Evolutionary conservation across 2,113 vertebrate genomes (phyloP).

Genomic region (Callocephalon fimbriatum): DNA sequence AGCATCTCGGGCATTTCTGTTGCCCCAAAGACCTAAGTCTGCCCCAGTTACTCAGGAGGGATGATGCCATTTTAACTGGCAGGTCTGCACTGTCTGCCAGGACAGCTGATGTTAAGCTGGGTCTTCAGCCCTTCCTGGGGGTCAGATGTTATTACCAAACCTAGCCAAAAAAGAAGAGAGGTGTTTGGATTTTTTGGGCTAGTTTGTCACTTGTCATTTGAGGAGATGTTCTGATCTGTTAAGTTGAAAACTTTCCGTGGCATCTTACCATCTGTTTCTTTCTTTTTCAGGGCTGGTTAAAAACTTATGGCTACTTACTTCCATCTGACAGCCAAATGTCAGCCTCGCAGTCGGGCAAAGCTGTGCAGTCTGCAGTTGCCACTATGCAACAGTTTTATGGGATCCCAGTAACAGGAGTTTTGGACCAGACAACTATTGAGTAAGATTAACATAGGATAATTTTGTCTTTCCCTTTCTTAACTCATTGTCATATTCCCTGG

Average conservation of each 20-base stretch:
- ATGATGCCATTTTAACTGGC: background rate
- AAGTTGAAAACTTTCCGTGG: background rate
- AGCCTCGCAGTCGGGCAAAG: constrained; percentile 84
- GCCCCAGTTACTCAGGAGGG: background rate
- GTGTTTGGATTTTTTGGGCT: background rate
- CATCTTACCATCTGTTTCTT: constrained; percentile 43
- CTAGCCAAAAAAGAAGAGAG: background rate
- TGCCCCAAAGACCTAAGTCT: background rate
- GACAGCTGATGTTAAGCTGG: background rate
- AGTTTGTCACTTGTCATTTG: background rate
- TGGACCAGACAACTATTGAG: constrained; percentile 89
- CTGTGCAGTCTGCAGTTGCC: constrained; percentile 88
- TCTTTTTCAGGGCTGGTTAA: constrained; percentile 86
- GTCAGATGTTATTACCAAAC: background rate
- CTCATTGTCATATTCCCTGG: background rate
- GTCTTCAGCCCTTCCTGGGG: background rate
- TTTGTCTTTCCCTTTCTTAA: background rate
- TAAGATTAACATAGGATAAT: constrained; percentile 70
- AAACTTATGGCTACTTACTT: constrained; percentile 90
- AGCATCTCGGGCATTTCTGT: background rate
- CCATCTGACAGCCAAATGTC: constrained; percentile 84
- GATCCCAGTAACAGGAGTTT: constrained; percentile 87
- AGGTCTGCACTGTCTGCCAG: background rate
- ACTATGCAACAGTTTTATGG: constrained; percentile 92
- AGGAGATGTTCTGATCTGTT: background rate